Conservation (phyloP, 2,797 vertebrate genomes). For the Gymnothorax javanicus region DNA sequence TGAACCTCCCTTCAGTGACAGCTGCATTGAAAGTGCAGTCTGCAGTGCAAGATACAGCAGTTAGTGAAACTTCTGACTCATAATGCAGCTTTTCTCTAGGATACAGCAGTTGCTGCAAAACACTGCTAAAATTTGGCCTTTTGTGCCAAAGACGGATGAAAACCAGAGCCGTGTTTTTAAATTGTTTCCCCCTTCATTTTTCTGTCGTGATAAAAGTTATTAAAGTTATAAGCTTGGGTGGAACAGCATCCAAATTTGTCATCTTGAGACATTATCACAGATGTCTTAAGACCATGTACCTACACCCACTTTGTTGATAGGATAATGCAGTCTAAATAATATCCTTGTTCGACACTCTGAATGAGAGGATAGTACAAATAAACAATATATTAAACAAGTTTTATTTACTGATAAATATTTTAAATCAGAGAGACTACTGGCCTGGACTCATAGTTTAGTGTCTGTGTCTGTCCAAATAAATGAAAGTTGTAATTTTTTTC, state of each 20-base stretch:
- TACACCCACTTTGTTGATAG: neutral
- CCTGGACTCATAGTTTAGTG: neutral
- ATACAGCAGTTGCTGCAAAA: neutral
- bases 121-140: neutral
- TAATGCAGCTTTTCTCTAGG: neutral
- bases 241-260: neutral
- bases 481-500: neutral
- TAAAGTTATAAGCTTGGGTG: neutral
- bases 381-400: neutral
- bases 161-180: neutral
- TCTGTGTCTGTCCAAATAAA: neutral
- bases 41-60: neutral
- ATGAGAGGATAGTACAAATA: neutral
- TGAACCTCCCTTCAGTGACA: slow-evolving; percentile 26
- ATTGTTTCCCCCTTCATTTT: neutral
- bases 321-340: neutral
- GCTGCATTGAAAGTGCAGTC: slow-evolving; percentile 6
- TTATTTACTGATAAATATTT: neutral
- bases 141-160: neutral
- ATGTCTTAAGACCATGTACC: neutral
- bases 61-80: neutral
- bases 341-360: neutral
- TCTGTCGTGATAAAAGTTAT: neutral
- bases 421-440: neutral
- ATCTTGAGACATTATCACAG: neutral